Base-by-base conservation (phyloP, 2,113 vertebrate genomes). In the Mirza zaza region DNA sequence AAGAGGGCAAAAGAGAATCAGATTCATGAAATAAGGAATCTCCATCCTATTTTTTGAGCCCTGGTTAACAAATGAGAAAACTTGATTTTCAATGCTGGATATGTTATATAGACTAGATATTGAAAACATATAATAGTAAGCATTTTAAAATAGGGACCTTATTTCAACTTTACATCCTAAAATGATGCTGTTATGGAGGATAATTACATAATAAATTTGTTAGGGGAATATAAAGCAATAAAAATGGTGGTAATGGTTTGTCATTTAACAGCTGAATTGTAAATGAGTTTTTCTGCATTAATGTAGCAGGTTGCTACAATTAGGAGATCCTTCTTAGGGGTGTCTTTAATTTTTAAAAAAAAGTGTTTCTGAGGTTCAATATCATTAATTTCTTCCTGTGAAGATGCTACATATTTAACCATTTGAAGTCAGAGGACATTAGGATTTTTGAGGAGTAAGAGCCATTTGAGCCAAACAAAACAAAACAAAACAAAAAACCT, bases 131-230 rank as follows among this genome's bases (percentile, higher is more conserved):
- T 48, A 90, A 76, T 42, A 81, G 71, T 88, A 95, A 77, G 73
- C 94, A 83, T 97, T 98, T 95, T 91, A 90, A 87, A 97, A 96
- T 20, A 83, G 93, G 84, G 63, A 87, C 92, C 94, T 98, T 97
- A 98, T 98, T 98, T 98, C 97, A 97, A 82, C 96, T 97, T 93
- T 3, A 27, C 97, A 95, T 71, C 59, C 96, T 96, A 32, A 98
- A 98, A 98, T 18, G 71, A 65, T 86, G 95, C 90, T 90, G 77
- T 97, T 98, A 97, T 75, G 65, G 84, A n/a, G 91, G 92, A 96
- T 97, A 98, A 98, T 98, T 97, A 97, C 98, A 96, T 96, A 97
- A 98, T 98, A 98, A 98, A 98, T 98, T 98, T 98, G 98, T 98
- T 97, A 94, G 97, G 97, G 96, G 97, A 93, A 97, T 98, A 98